phyloP scores from a whole-genome alignment of 2,888 invertebrate genomes.

The Ophonus ardosiacus region DNA sequence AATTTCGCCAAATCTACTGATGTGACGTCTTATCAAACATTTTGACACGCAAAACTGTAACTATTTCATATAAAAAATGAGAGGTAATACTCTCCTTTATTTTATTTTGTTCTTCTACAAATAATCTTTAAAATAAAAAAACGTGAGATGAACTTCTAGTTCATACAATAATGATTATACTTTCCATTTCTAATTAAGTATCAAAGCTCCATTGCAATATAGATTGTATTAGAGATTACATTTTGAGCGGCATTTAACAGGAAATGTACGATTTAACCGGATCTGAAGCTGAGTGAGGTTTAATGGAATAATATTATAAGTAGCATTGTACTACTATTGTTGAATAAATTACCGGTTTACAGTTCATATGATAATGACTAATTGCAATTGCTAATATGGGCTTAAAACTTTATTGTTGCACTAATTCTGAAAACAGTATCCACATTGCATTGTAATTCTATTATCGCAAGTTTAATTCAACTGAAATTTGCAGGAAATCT shows the following conservation, averaged over 20 bases:
- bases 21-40: no score
- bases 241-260: background rate
- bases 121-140: no score
- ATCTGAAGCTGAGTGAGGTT: background rate
- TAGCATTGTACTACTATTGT: background rate
- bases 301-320: background rate
- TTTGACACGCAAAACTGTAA: no score
- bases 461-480: background rate
- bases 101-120: no score
- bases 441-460: background rate
- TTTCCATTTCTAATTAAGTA: background rate
- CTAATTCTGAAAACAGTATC: background rate
- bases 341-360: conserved; percentile 10
- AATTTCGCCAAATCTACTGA: no score
- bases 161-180: no score
- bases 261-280: background rate
- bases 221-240: background rate
- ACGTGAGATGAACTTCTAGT: no score
- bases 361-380: conserved; percentile 10
- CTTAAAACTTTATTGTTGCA: background rate
- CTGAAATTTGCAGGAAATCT: background rate
- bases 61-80: no score
- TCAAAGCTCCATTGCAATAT: background rate
- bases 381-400: conserved; percentile 11
- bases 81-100: no score